These are phyloP conservation scores for Mastigias papua DNA, from an alignment of 30 jellyfish, hydroid and myxozoan genomes.

Conservation along the genomic window DNA sequence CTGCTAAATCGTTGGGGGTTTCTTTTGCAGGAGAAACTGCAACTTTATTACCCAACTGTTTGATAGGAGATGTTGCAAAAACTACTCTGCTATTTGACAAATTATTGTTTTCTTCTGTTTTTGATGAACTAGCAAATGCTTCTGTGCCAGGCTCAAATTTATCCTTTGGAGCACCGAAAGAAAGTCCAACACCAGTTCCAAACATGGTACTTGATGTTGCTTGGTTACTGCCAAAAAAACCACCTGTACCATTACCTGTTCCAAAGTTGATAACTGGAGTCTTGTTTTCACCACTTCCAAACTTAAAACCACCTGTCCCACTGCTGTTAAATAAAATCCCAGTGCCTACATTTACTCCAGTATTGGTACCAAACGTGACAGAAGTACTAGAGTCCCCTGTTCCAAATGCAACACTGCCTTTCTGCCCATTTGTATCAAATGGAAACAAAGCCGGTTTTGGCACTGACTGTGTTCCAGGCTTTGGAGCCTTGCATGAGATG, in stretches of 20 bases:
- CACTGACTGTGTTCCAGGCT: conserved; percentile 51
- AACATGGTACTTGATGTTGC: neutral
- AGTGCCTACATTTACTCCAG: neutral
- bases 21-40: neutral
- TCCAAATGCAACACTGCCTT: conserved; percentile 10
- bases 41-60: neutral
- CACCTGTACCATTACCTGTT: neutral
- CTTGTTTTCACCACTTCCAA: neutral
- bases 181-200: conserved; percentile 31
- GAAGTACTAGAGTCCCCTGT: neutral
- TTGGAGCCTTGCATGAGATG: conserved; percentile 67
- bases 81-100: neutral
- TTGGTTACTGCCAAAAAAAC: conserved; percentile 25
- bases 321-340: conserved; percentile 41
- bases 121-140: neutral
- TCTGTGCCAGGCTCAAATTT: neutral
- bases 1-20: no score
- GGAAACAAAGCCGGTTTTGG: neutral
- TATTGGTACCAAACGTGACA: neutral
- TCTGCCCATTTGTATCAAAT: neutral
- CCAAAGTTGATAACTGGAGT: conserved; percentile 14
- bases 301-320: conserved; percentile 25
- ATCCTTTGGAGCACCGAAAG: conserved; percentile 40
- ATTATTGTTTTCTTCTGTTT: conserved; percentile 68
- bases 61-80: neutral